Base-by-base conservation (phyloP, 2,113 vertebrate species). In the Marmota monax region DNA sequence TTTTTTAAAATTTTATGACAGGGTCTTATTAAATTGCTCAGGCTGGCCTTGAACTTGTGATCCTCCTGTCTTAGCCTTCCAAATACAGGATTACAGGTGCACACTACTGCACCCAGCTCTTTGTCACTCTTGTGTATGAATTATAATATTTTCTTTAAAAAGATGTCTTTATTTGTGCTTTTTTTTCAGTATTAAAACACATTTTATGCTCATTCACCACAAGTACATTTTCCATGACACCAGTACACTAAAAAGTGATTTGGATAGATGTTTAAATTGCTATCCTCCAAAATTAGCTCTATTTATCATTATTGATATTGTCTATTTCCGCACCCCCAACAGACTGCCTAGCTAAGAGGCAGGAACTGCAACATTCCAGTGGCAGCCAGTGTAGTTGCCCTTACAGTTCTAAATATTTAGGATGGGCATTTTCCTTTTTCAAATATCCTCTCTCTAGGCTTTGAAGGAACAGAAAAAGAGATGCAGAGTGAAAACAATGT, bases 231-330 rank as follows among this genome's bases (percentile, higher is more conserved):
- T 83, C 74, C 53, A 86, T 42, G 12, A 45, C 39, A 92, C 51
- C 16, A 63, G 32, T n/a, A 93, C 20, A 69, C 73, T 84, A 80
- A 91, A 84, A 70, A 84, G 45, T 83, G 79, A 90, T 39, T 82
- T 39, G 23, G 48, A 92, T 76, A 67, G 37, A 97, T 76, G 34
- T 69, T 88, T 78, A 88, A 88, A 87, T 72, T 92, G 89, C 73
- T 34, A 88, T 87, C 74, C 63, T 95, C 65, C 63, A 95, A 20
- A 83, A 45, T 45, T 73, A 93, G 69, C 69, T 94, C 65, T 92
- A 20, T 51, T 37, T 61, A 84, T 48, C 53, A 74, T 83, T 88
- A 48, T 3, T 78, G 65, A 86, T 87, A 51, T 7, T 37, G 37
- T 85, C 48, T 61, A 63, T 22, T 65, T n/a, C 48, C 42, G 12